phyloP scores from a whole-genome alignment of 2,113 vertebrate genomes.

The Clarias gariepinus region DNA sequence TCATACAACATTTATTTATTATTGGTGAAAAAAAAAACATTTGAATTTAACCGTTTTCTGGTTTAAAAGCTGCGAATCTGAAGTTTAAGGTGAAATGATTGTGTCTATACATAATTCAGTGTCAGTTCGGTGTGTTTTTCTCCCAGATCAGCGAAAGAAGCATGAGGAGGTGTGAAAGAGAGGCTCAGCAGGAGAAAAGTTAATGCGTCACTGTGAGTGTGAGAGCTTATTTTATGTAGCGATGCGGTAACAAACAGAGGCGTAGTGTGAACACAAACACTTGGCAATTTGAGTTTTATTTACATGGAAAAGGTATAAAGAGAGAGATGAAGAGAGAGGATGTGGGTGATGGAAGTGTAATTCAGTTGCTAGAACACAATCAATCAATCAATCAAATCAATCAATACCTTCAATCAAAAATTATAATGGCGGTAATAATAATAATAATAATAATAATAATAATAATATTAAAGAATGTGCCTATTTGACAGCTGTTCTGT shows the following conservation, averaged over 20 bases:
- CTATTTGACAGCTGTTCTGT: background rate
- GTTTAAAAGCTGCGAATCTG: background rate
- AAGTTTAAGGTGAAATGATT: background rate
- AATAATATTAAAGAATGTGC: background rate
- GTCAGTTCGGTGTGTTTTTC: background rate
- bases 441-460: too few relatives aligned
- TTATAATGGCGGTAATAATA: too few relatives aligned
- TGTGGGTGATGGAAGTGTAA: background rate
- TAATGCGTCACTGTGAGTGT: slow-evolving; percentile 1
- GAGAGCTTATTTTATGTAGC: slow-evolving; percentile 26
- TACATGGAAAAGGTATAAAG: background rate
- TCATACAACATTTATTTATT: background rate
- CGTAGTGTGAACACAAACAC: background rate
- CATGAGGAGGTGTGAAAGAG: background rate
- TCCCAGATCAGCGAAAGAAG: background rate
- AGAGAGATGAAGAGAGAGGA: background rate
- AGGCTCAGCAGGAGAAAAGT: slow-evolving; percentile 3
- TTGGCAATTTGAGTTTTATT: background rate
- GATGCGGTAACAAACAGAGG: background rate
- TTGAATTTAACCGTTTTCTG: background rate
- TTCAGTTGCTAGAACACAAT: background rate
- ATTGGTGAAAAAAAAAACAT: background rate
- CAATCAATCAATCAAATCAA: too few relatives aligned
- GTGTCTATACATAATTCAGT: background rate
- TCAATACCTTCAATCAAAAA: too few relatives aligned